Evolutionary conservation across 1,140 invertebrate species (phyloP), one percentile per base, ranked within the genome.

Genomic region (Xylocopa sonorina): DNA sequence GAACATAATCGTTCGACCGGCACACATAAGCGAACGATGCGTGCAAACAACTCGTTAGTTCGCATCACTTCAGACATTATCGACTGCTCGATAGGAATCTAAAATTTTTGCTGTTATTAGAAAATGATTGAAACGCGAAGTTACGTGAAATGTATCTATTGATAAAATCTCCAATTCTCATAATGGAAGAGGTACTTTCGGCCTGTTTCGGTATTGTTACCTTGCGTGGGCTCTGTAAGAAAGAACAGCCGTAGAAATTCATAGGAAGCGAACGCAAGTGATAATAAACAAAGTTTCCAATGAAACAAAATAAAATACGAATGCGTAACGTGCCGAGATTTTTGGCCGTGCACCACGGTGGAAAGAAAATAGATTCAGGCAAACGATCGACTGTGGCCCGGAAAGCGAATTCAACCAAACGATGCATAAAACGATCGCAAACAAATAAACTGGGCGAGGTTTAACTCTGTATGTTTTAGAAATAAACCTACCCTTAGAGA

Each of bases 401-500:
- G 10, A 4, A 60, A 16, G 10, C 16, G 24, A 4, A 53, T 41
- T 21, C 46, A 16, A 41, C 1, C 4, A 12, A n/a, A n/a, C 43
- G 34, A 55, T 68, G 43, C 29, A 57, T 38, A 50, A 16, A 38
- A 12, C 29, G 14, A 18, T 18, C 1, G 21, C n/a, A 38, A 48
- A 58, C 18, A 57, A n/a, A 55, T 68, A 57, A 57, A 46, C 16
- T n/a, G 14, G 5, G 12, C 2, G 21, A 4, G 21, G 5, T 16
- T 24, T 34, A 27, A 41, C 3, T 5, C 9, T 76, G 29, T 43
- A 3, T 43, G 27, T 53, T 63, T 63, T 14, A n/a, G 27, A 78
- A 63, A 72, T 66, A 63, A 68, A 72, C 63, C 62, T 48, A 85
- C 87, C 83, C 57, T 76, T 62, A 2, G 75, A 48, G n/a, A 81